phyloP scores from a whole-genome alignment of 2,888 invertebrate genomes.

The Sarcophaga variegata region DNA sequence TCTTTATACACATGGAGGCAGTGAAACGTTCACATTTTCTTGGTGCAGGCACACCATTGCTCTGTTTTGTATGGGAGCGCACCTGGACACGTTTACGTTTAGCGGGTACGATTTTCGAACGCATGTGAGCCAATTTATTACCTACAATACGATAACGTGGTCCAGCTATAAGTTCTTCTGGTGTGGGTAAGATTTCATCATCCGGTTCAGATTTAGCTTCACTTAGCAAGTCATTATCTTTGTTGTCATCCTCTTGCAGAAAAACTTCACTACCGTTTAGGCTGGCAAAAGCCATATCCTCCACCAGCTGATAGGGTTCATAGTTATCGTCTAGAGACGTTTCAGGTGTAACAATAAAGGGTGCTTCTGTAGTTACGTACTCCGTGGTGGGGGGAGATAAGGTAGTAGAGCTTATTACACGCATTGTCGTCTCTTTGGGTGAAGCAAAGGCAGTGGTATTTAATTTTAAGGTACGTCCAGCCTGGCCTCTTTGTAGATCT shows the following conservation, averaged over 20 bases:
- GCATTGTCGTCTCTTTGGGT: slow-evolving; percentile 66
- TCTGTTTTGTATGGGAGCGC: slow-evolving; percentile 68
- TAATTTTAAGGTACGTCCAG: slow-evolving; percentile 74
- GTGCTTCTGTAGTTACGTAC: slow-evolving; percentile 27
- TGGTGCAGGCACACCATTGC: slow-evolving; percentile 71
- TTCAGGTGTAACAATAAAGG: slow-evolving; percentile 34
- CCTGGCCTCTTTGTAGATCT: slow-evolving; percentile 71
- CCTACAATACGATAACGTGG: slow-evolving; percentile 75
- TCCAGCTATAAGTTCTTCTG: slow-evolving; percentile 78
- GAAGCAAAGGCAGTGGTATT: slow-evolving; percentile 78
- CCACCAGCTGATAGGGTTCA: slow-evolving; percentile 75
- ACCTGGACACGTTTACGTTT: slow-evolving; percentile 77
- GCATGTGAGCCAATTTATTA: slow-evolving; percentile 72
- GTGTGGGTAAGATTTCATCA: slow-evolving; percentile 78
- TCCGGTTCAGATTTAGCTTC: slow-evolving; percentile 45
- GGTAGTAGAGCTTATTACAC: neutral
- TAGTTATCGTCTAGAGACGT: neutral
- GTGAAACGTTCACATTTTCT: slow-evolving; percentile 87
- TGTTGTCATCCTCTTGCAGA: slow-evolving; percentile 40
- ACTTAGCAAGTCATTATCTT: slow-evolving; percentile 64
- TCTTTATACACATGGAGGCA: slow-evolving; percentile 87
- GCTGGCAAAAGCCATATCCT: slow-evolving; percentile 79
- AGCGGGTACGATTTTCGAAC: slow-evolving; percentile 63
- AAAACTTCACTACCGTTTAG: slow-evolving; percentile 78
- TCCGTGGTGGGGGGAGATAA: neutral